Base-by-base conservation (phyloP, 2,888 invertebrate species). In the Emmelina monodactyla region DNA sequence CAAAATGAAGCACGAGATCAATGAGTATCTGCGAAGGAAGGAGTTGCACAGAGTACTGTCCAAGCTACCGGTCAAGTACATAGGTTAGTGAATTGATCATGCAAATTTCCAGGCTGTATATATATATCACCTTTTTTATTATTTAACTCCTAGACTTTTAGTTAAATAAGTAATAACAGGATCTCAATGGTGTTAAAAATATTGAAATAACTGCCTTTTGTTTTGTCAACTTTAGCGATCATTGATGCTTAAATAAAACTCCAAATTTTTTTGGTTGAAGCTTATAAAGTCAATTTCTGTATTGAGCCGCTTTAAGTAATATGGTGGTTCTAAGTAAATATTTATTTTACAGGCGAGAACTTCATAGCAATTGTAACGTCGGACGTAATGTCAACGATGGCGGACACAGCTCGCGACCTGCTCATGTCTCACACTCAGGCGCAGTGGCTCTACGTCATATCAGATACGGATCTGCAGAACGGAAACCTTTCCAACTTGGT, bases 381-480 rank as follows among this genome's bases (percentile, higher is more conserved):
- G 11, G 83, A 85, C 14, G 75, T 85, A 32, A 82, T 87, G 54
- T 78, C 84, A 10, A 82, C 83, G 1, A 80, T 91, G 44, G 84
- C 89, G 53, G 87, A 88, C 51, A 83, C 84, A 2, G 89, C 89
- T 0, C 85, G 88, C 30, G 71, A 82, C 0, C 62, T 88, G 33
- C 69, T 78, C 22, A 83, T 93, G 81, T 85, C 88, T 0, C 83
- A 87, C 50, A 87, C 89, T 0, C 81, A 75, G 47, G 89, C 86
- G 42, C 91, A 92, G 55, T 93, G 93, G 92, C 59, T 93, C n/a
- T 92, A 89, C 55, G 76, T 92, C 22, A 73, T 92, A 33, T 82
- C 88, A 0, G 87, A 89, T 37, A 84, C 83, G 0, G 65, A 80
- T 37, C 53, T 49, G 0, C 62, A 62, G 2, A 64, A 69, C 2